Evolutionary conservation across 2,888 invertebrate genomes (phyloP).

Genomic region (Pseudeuparius sepicola): DNA sequence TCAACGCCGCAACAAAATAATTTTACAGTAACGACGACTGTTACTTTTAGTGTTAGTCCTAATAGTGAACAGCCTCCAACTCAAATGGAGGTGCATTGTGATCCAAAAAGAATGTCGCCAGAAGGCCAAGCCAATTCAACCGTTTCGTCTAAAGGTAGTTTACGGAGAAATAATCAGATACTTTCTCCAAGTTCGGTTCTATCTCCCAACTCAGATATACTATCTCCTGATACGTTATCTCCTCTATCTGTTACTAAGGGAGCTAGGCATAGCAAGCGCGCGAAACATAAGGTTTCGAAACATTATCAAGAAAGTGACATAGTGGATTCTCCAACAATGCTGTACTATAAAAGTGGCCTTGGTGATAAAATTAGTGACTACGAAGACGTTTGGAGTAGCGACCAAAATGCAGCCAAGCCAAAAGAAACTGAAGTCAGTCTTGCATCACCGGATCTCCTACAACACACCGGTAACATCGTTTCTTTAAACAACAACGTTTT

Average conservation of each 20-base stretch:
- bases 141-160: conserved; percentile 42
- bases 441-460: conserved; percentile 35
- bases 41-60: conserved; percentile 68
- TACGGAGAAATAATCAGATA: conserved; percentile 33
- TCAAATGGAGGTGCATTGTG: conserved; percentile 32
- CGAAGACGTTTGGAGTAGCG: conserved; percentile 77
- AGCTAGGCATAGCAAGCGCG: conserved; percentile 37
- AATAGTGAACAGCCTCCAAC: conserved; percentile 33
- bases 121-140: conserved; percentile 54
- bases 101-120: conserved; percentile 60
- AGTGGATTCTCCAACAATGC: conserved; percentile 69
- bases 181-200: conserved; percentile 34
- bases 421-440: conserved; percentile 23
- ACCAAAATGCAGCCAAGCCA: conserved; percentile 39
- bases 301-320: conserved; percentile 76
- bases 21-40: conserved; percentile 78
- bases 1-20: conserved; percentile 50
- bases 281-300: conserved; percentile 55
- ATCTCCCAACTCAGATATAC: conserved; percentile 40
- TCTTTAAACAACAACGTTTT: conserved; percentile 46
- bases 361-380: conserved; percentile 92
- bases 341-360: conserved; percentile 76
- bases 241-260: conserved; percentile 44
- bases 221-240: conserved; percentile 40
- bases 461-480: conserved; percentile 44